Base-by-base conservation (phyloP, 2,797 vertebrate species). In the Sebastes umbrosus region DNA sequence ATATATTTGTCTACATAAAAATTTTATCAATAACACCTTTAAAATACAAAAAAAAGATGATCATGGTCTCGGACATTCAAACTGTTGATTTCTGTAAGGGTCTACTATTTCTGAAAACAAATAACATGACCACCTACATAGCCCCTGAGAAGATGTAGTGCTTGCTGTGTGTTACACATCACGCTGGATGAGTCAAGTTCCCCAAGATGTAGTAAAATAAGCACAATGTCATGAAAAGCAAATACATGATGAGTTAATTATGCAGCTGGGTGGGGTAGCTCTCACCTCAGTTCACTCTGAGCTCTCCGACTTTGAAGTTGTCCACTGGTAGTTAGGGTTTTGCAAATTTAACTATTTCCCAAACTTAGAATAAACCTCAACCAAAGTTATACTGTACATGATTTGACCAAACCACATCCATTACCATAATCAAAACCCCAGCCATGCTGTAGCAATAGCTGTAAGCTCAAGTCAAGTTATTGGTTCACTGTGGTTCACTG, bases 121-220 rank as follows among this genome's bases (percentile, higher is more conserved):
- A 78, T 62, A 73, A 13, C 6, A 8, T 50, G 64, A 75, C 63
- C 58, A 75, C 73, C 73, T 69, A 46, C 58, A 32, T 5, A 50
- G 69, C 20, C 52, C 20, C n/a, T 52, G 16, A 75, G 11, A n/a
- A 46, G 55, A 79, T 66, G 27, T 36, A 31, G 31, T 64, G 54
- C 65, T 65, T 57, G 13, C 52, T 22, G 13, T 59, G 32, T 55
- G 69, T n/a, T 55, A 69, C 64, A 65, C 6, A 43, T 75, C 67
- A 72, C 55, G 58, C 66, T 66, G 22, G 50, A 88, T 71, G 59
- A 81, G 18, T 79, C 75, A 27, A 31, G 71, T 77, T 82, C 76
- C 54, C 6, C 55, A 36, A 72, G 75, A 82, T 85, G 65, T 69
- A 64, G 64, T 75, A 71, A 83, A 86, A 88, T 83, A 80, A 88